A percentile compares a stretch with the other conserved stretches of the same genome.
Evolutionary conservation across 1,140 invertebrate species (phyloP).

Genomic region (Pseudomyrmex dendroicus): DNA sequence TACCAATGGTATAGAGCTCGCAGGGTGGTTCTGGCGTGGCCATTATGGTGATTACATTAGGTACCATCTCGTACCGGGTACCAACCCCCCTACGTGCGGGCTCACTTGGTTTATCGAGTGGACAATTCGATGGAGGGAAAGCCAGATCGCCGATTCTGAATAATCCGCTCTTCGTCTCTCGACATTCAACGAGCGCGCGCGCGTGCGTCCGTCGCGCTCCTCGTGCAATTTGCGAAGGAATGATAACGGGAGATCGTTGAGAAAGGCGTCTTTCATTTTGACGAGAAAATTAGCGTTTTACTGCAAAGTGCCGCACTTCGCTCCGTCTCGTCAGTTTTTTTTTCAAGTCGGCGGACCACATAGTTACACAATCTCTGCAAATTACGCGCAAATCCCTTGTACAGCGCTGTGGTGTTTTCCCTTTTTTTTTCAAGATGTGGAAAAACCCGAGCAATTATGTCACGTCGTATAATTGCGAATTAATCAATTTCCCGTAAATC

Average conservation of each 20-base stretch:
- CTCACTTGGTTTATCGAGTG: slow-evolving; percentile 66
- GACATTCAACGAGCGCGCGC: slow-evolving; percentile 12
- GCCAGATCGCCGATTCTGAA: slow-evolving; percentile 57
- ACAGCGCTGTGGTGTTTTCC: too few relatives aligned
- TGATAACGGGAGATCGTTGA: slow-evolving; percentile 41
- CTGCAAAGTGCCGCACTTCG: slow-evolving; percentile 38
- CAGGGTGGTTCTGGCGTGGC: slow-evolving; percentile 64
- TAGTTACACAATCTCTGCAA: too few relatives aligned
- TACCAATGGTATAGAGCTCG: slow-evolving; percentile 62
- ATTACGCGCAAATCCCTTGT: too few relatives aligned
- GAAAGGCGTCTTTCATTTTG: slow-evolving; percentile 44
- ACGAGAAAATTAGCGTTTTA: slow-evolving; percentile 50
- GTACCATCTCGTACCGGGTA: slow-evolving; percentile 60
- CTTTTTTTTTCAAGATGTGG: too few relatives aligned
- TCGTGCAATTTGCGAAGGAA: slow-evolving; percentile 35
- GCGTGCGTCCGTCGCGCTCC: too few relatives aligned
- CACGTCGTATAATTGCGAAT: too few relatives aligned
- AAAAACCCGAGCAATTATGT: too few relatives aligned
- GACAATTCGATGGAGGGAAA: slow-evolving; percentile 64
- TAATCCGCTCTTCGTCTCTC: slow-evolving; percentile 51
- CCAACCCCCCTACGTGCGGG: slow-evolving; percentile 49
- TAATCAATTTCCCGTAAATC: too few relatives aligned
- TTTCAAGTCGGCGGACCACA: too few relatives aligned
- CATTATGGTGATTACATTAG: slow-evolving; percentile 75
- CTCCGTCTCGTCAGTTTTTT: not conserved